A percentile compares a stretch with the other conserved stretches of the same genome.
Evolutionary conservation across 1,140 invertebrate species (phyloP).

Genomic region (Heliconius hewitsoni): DNA sequence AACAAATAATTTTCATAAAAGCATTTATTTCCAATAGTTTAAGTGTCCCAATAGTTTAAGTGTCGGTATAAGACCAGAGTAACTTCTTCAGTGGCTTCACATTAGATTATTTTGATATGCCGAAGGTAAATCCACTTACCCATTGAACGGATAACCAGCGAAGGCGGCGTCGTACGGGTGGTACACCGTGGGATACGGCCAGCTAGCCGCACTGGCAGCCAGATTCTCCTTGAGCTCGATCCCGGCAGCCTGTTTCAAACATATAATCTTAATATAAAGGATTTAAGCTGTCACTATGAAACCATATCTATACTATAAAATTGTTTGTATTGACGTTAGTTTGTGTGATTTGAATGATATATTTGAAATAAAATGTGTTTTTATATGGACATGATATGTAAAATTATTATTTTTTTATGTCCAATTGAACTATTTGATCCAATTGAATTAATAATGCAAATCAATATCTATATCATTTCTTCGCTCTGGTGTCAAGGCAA

Average conservation of each 20-base stretch:
- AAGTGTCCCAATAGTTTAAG: too few species aligned
- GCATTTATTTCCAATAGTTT: too few species aligned
- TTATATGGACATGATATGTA: too few species aligned
- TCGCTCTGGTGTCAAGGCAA: too few species aligned
- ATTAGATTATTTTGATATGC: background rate
- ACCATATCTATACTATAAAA: background rate
- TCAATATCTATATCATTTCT: too few species aligned
- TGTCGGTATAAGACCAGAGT: too few species aligned
- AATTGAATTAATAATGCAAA: too few species aligned
- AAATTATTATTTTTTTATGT: too few species aligned
- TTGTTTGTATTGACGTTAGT: background rate
- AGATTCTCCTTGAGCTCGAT: slow-evolving; percentile 94
- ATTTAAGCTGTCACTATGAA: background rate
- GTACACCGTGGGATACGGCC: slow-evolving; percentile 94
- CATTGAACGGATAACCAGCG: slow-evolving; percentile 94
- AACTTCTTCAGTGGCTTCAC: background rate
- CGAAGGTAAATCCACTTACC: slow-evolving; percentile 84
- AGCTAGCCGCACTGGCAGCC: slow-evolving; percentile 88
- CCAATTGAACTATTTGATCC: too few species aligned
- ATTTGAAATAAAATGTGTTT: too few species aligned
- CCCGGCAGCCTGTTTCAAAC: slow-evolving; percentile 83
- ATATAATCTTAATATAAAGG: background rate
- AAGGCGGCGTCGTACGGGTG: slow-evolving; percentile 94
- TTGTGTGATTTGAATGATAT: background rate
- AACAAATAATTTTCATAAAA: too few species aligned